A percentile compares a stretch with the other conserved stretches of the same genome.
Evolutionary conservation across 37 sponge, comb jelly and placozoan species (phyloP).

Genomic region (Halisarca cf. caerulea): DNA sequence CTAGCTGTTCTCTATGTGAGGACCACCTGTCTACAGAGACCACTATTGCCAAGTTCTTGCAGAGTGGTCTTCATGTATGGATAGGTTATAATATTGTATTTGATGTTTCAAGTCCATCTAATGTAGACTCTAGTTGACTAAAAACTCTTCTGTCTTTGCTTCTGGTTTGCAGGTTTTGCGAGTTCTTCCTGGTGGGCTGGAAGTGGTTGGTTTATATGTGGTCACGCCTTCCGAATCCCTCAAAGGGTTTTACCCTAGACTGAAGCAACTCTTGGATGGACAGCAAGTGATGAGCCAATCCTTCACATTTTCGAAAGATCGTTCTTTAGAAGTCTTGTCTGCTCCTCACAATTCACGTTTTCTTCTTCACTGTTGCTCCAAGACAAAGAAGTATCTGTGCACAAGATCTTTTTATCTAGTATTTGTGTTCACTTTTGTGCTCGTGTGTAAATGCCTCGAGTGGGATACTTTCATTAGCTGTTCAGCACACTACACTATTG

Average conservation of each 20-base stretch:
- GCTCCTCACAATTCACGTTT: neutral
- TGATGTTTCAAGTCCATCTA: too few species aligned
- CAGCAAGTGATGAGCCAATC: neutral
- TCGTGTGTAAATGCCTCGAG: too few species aligned
- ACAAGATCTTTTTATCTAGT: too few species aligned
- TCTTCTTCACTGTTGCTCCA: neutral
- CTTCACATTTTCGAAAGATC: neutral
- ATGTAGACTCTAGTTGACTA: too few species aligned
- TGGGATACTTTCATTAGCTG: too few species aligned
- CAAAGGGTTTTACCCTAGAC: constrained; percentile 18
- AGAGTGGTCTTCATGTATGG: neutral
- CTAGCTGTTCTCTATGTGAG: too few species aligned
- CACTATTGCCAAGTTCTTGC: neutral
- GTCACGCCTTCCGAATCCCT: neutral
- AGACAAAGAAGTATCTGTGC: constrained; percentile 8
- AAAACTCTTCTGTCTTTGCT: too few species aligned
- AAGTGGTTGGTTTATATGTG: constrained; percentile 20
- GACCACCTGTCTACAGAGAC: too few species aligned
- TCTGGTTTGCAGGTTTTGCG: neutral
- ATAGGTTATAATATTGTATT: too few species aligned
- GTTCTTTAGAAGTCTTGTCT: neutral
- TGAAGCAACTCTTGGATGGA: neutral
- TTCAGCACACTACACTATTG: too few species aligned
- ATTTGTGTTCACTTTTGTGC: too few species aligned
- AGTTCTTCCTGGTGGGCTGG: constrained; percentile 20